Conservation (phyloP, 2,113 vertebrate species). For the Lophura nycthemera region DNA sequence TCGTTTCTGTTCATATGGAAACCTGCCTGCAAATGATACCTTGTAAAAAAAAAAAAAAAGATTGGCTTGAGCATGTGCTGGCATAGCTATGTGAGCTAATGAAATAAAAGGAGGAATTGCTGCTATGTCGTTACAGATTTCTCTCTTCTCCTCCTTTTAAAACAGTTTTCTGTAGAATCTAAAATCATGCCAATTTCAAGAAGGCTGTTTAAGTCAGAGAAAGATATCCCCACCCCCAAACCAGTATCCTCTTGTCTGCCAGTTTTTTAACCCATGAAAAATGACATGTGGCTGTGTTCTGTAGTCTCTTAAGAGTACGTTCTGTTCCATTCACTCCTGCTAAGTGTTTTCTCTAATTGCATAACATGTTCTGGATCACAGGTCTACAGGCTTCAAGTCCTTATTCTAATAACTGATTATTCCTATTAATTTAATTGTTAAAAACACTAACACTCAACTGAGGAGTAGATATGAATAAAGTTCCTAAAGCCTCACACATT, state of each 20-base stretch:
- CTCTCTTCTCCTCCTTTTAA: background rate
- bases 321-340: background rate
- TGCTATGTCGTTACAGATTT: background rate
- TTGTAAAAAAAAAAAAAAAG: background rate
- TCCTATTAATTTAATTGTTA: background rate
- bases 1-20: conserved; percentile 27
- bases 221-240: background rate
- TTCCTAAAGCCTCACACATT: background rate
- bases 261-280: background rate
- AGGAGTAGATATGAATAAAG: background rate
- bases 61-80: background rate
- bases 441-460: background rate
- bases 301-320: background rate
- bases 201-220: background rate
- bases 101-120: background rate
- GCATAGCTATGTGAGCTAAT: background rate
- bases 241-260: background rate
- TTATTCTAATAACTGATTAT: background rate
- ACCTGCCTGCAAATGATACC: background rate
- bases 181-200: background rate
- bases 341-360: background rate
- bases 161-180: background rate
- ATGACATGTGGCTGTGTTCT: background rate
- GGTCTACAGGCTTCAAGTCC: background rate
- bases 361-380: background rate